These are phyloP conservation scores for Cetonia aurata DNA, from an alignment of 2,888 invertebrate genomes.

Conservation along the genomic window DNA sequence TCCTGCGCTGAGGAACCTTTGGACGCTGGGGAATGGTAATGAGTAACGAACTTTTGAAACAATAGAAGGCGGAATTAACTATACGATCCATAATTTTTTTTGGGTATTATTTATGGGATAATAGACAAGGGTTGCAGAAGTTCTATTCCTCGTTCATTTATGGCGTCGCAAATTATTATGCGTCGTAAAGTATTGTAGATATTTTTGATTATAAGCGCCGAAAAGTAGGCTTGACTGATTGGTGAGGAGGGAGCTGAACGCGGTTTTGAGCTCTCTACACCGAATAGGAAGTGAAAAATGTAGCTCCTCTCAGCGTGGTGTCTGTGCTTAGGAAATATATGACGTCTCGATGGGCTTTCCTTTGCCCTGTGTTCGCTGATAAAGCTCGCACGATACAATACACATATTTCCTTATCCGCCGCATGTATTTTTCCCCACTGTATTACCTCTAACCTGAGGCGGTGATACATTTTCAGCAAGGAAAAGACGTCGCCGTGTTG, in stretches of 20 bases:
- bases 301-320: constrained; percentile 9
- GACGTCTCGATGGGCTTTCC: constrained; percentile 34
- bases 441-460: constrained; percentile 4
- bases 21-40: background rate
- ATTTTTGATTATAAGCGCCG: no score
- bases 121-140: background rate
- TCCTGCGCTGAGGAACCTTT: background rate
- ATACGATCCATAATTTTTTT: background rate
- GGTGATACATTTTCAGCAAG: constrained; percentile 13
- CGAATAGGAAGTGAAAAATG: constrained; percentile 31
- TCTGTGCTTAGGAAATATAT: constrained; percentile 30
- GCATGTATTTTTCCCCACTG: constrained; percentile 10
- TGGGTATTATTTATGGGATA: background rate
- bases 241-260: constrained; percentile 10
- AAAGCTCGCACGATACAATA: constrained; percentile 33
- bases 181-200: no score
- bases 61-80: background rate
- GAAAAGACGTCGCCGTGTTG: background rate
- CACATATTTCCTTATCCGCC: constrained; percentile 20
- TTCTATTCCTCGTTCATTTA: no score
- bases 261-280: constrained; percentile 11
- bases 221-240: constrained; percentile 11
- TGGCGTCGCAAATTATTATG: no score
- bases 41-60: no score
- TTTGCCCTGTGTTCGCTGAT: constrained; percentile 29